Conservation (phyloP, 1,140 invertebrate species). For the Elymnias hypermnestra region DNA sequence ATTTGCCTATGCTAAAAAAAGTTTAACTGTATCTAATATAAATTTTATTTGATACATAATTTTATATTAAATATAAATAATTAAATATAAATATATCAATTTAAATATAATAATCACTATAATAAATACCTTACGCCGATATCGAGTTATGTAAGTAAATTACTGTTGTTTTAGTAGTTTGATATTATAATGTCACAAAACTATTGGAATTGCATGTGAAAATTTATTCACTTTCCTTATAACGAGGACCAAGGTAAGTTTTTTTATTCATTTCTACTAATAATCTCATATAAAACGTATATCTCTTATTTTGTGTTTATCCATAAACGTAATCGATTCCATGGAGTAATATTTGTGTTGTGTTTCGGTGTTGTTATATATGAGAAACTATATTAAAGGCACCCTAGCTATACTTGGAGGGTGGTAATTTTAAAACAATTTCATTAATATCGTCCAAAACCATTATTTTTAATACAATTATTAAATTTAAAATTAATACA, state of each 20-base stretch:
- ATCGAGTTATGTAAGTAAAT: slow-evolving; percentile 4
- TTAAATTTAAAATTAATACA: slow-evolving; percentile 12
- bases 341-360: slow-evolving; percentile 43
- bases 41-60: slow-evolving; percentile 4
- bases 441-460: slow-evolving; percentile 7
- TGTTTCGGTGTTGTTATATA: slow-evolving; percentile 29
- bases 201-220: slow-evolving; percentile 8
- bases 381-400: slow-evolving; percentile 7
- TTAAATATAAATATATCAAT: too few relatives aligned
- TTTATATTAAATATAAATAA: too few relatives aligned
- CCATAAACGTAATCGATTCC: slow-evolving; percentile 64
- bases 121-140: background rate
- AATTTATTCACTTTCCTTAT: slow-evolving; percentile 8
- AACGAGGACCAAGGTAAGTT: slow-evolving; percentile 56
- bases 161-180: background rate
- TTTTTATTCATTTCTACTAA: slow-evolving; percentile 28
- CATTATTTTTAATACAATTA: background rate
- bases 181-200: background rate
- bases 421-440: slow-evolving; percentile 27
- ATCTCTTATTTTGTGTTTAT: slow-evolving; percentile 21
- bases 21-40: background rate
- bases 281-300: slow-evolving; percentile 25
- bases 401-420: slow-evolving; percentile 54
- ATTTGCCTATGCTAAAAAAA: background rate
- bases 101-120: slow-evolving; percentile 6